Percentiles rank a stretch among this genome's conserved stretches.
Conservation (phyloP, 2,797 vertebrate species). For the Garrulus glandarius region DNA sequence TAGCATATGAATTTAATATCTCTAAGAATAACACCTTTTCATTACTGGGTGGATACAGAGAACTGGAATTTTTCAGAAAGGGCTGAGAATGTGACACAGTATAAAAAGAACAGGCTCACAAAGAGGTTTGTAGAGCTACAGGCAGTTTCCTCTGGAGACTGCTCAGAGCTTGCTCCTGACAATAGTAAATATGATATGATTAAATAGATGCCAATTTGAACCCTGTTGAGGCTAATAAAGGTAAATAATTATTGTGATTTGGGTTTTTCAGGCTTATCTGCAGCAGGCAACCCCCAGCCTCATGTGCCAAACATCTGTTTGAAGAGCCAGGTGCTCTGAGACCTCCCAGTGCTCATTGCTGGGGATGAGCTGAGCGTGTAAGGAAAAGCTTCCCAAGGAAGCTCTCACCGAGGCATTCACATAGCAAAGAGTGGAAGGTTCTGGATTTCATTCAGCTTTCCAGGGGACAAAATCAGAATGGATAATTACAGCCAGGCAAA, state of each 20-base stretch:
- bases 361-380: rapidly evolving
- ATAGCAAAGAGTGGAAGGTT: not conserved
- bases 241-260: constrained; percentile 36
- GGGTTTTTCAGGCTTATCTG: constrained; percentile 10
- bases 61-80: not conserved
- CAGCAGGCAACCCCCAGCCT: not conserved
- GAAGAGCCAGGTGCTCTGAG: not conserved
- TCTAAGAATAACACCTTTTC: not conserved
- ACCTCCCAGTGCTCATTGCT: not conserved
- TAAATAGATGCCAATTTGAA: constrained; percentile 28
- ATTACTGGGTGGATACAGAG: not conserved
- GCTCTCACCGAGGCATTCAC: not conserved
- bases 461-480: not conserved
- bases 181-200: not conserved
- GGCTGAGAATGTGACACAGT: not conserved
- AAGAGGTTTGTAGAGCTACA: not conserved
- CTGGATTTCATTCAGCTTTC: not conserved
- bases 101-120: not conserved
- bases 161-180: not conserved
- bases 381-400: not conserved
- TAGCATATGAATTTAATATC: not conserved
- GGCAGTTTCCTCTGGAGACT: not conserved
- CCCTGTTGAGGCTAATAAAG: constrained; percentile 35
- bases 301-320: constrained; percentile 6
- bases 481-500: not conserved